Percentiles rank a stretch among this genome's conserved stretches.
phyloP scores from a whole-genome alignment of 2,113 vertebrate genomes.

The Danio rerio region DNA sequence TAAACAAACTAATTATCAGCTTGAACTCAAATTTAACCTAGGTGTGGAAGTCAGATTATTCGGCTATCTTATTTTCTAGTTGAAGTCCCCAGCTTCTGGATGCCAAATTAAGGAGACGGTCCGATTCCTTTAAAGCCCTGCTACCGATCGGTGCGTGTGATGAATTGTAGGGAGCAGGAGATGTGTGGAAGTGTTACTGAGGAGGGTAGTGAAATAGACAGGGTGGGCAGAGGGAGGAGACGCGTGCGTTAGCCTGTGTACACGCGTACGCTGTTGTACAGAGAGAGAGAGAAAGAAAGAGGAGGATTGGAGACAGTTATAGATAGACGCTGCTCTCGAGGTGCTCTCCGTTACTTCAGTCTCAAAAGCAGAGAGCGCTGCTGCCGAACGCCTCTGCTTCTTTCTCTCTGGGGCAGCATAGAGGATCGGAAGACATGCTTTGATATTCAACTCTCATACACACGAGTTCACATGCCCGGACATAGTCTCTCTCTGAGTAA shows the following conservation, averaged over 20 bases:
- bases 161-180: background rate
- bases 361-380: conserved; percentile 33
- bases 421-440: conserved; percentile 60
- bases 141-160: background rate
- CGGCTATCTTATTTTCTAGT: background rate
- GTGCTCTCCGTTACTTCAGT: conserved; percentile 30
- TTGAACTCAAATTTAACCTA: background rate
- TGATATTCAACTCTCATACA: conserved; percentile 74
- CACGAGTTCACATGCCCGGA: conserved; percentile 58
- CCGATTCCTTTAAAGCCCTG: background rate
- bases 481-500: conserved; percentile 44
- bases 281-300: background rate
- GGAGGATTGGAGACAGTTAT: conserved; percentile 40
- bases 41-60: background rate
- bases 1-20: background rate
- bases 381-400: conserved; percentile 21
- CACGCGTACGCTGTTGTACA: conserved; percentile 30
- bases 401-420: conserved; percentile 30
- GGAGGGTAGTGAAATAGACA: conserved; percentile 18
- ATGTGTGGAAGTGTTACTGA: conserved; percentile 17
- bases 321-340: conserved; percentile 48
- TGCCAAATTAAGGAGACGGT: background rate
- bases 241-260: conserved; percentile 15
- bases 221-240: conserved; percentile 34
- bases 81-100: background rate